phyloP scores from a whole-genome alignment of 2,797 vertebrate genomes.

The Cynodonichthys magdalenae region DNA sequence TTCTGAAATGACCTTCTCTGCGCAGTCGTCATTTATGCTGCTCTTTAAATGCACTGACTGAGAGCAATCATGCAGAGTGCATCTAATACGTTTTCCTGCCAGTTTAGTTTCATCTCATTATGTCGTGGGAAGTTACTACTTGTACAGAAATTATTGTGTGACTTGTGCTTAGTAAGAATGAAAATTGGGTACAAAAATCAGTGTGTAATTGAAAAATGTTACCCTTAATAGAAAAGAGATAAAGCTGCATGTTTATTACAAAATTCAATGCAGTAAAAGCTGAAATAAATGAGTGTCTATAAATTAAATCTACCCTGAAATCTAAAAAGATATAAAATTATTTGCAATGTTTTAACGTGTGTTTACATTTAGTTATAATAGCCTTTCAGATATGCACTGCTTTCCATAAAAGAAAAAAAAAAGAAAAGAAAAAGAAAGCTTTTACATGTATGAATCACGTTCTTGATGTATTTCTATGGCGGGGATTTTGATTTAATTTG shows the following conservation, averaged over 20 bases:
- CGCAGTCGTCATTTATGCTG: constrained; percentile 34
- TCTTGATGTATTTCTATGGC: neutral
- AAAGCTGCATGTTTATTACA: neutral
- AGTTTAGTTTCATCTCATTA: constrained; percentile 46
- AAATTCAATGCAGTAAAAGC: too few species aligned
- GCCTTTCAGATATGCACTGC: neutral
- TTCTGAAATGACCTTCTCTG: constrained; percentile 41
- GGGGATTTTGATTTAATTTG: neutral
- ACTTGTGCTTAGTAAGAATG: constrained; percentile 14
- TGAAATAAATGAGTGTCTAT: too few species aligned
- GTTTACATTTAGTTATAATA: neutral
- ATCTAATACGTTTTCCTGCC: constrained; percentile 53
- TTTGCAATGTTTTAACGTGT: too few species aligned
- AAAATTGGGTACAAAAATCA: too few species aligned
- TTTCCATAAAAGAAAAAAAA: neutral
- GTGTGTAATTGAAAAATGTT: too few species aligned
- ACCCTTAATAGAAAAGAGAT: neutral
- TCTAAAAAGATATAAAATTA: too few species aligned
- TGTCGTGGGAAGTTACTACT: constrained; percentile 31
- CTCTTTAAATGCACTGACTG: constrained; percentile 49
- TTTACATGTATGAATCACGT: neutral
- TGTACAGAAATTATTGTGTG: constrained; percentile 25
- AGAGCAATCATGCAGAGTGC: constrained; percentile 43
- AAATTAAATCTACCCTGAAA: too few species aligned
- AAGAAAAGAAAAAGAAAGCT: neutral